Evolutionary conservation across 2,797 vertebrate species (phyloP), one percentile per base, ranked within the genome.

Genomic region (Poeciliopsis infans): DNA sequence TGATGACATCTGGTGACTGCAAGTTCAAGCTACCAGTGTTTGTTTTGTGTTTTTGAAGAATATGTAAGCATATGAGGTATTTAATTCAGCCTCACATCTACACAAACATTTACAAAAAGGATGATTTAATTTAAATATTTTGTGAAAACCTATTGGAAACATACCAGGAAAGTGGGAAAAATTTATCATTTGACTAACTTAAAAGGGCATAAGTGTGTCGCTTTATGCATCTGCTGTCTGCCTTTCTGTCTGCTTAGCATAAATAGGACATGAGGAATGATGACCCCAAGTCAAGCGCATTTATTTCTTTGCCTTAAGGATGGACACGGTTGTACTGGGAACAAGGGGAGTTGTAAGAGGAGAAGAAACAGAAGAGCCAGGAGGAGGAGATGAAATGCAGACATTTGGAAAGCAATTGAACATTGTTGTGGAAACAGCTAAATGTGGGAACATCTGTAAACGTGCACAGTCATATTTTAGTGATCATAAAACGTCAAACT

Each of bases 281-380:
- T 86, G 88, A 90, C 86, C 74, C 71, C 87, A 85, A 89, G 85
- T 89, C 91, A 91, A 89, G 83, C 85, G 61, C 75, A 87, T 86
- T 90, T 74, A 79, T 87, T 79, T 83, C 53, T 87, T 79, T 36
- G 77, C 78, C 13, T 81, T 49, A 46, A 80, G 78, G 90, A 86
- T 79, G 78, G 86, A 85, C 84, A 78, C 78, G 85, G 83, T 79
- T 77, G 61, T 68, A 80, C 81, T 74, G 86, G 79, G 79, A 89
- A 83, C 31, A 20, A 71, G 84, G 66, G 79, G 79, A 79, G 77
- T 59, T 64, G 53, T 2, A 49, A 64, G 46, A n/a, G 68, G 36
- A 79, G n/a, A 71, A 45, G 57, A 71, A 8, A 59, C 28, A 81
- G 47, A 75, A 61, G 47, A 75, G 41, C 68, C 23, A 16, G 75